Percentiles rank a stretch among this genome's conserved stretches.
Evolutionary conservation across 2,888 invertebrate genomes (phyloP).

Genomic region (Leucophenga maculata): DNA sequence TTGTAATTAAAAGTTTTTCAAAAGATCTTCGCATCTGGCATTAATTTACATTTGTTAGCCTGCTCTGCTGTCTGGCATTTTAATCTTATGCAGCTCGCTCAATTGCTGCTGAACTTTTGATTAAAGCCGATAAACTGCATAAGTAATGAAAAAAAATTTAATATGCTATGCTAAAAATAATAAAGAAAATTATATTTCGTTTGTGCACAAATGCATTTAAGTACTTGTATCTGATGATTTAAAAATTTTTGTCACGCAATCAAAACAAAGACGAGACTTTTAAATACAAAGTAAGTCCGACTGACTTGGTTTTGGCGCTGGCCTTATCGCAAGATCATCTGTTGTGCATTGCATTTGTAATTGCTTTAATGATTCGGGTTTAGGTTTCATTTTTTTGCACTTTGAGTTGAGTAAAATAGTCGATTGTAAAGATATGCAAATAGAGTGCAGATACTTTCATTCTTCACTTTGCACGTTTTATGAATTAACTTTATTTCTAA

Average conservation of each 20-base stretch:
- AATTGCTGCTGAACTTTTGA: no score
- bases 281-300: neutral
- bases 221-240: neutral
- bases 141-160: neutral
- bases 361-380: neutral
- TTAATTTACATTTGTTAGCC: no score
- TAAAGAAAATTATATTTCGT: no score
- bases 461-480: no score
- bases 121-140: neutral
- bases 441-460: no score
- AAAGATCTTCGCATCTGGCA: no score
- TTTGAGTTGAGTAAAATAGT: neutral
- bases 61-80: neutral
- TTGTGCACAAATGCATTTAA: neutral
- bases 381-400: no score
- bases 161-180: no score
- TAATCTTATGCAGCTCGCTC: no score
- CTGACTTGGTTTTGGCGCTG: constrained; percentile 3
- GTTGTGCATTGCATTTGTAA: neutral
- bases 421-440: neutral
- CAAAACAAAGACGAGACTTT: neutral
- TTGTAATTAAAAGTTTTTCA: constrained; percentile 8
- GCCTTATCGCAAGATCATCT: neutral
- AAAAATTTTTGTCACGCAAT: constrained; percentile 22
- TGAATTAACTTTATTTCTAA: neutral